These are phyloP conservation scores for Mormyrops boulengeri DNA, from an alignment of 2,797 vertebrate species.

Conservation along the genomic window DNA sequence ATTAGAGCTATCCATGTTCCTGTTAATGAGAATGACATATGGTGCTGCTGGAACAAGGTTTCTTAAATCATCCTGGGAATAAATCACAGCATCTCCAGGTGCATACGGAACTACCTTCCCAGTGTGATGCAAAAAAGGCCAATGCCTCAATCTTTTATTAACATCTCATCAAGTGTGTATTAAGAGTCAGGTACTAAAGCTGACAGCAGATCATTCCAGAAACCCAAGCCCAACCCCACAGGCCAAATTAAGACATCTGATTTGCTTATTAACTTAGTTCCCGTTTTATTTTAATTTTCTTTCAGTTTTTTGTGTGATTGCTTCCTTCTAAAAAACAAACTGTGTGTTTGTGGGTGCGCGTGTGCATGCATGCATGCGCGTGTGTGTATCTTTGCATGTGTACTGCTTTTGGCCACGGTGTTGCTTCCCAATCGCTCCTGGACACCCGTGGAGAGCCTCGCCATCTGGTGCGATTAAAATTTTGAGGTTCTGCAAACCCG, in stretches of 20 bases:
- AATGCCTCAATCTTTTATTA: not conserved
- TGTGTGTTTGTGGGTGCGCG: not conserved
- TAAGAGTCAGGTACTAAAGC: not conserved
- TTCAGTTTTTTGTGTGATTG: not conserved
- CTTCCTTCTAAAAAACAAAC: not conserved
- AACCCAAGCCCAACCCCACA: not conserved
- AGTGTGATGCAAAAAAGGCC: not conserved
- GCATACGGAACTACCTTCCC: not conserved
- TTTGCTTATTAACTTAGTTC: not conserved
- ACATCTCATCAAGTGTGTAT: not conserved
- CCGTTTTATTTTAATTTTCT: not conserved
- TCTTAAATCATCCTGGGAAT: not conserved
- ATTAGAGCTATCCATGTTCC: not conserved
- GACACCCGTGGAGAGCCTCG: not conserved
- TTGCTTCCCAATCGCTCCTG: not conserved
- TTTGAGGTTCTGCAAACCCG: not conserved
- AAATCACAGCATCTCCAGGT: not conserved
- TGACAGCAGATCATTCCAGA: not conserved
- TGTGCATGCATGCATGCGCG: not conserved
- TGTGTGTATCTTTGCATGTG: not conserved
- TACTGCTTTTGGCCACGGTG: not conserved
- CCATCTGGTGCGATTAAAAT: slow-evolving; percentile 5
- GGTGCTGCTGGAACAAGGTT: not conserved
- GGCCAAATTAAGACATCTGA: not conserved
- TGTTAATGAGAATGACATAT: slow-evolving; percentile 7